Evolutionary conservation across 92 coral and sea anemone genomes (phyloP).

Genomic region (Heteractis magnifica): DNA sequence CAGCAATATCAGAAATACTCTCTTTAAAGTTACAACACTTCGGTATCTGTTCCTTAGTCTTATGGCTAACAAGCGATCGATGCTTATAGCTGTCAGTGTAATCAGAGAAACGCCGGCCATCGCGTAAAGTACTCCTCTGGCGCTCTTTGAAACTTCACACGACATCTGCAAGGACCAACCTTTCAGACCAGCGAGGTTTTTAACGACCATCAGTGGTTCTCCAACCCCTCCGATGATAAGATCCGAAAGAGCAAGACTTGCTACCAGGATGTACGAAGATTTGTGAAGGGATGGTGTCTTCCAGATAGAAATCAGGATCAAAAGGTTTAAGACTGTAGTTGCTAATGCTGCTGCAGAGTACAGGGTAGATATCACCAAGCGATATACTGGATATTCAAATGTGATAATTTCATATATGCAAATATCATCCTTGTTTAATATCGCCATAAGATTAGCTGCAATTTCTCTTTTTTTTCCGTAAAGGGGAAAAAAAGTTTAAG

Average conservation of each 20-base stretch:
- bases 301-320: slow-evolving; percentile 11
- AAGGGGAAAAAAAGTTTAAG: too few relatives aligned
- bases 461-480: neutral
- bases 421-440: neutral
- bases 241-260: slow-evolving; percentile 21
- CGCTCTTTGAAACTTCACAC: neutral
- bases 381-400: neutral
- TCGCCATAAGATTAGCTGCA: too few relatives aligned
- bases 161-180: neutral
- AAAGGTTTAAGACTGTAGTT: neutral
- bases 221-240: slow-evolving; percentile 6
- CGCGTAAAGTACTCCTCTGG: neutral
- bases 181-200: neutral
- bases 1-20: neutral
- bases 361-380: neutral
- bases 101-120: slow-evolving; percentile 7
- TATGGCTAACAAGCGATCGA: neutral
- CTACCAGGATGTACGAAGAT: slow-evolving; percentile 10
- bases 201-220: slow-evolving; percentile 5
- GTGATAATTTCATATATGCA: neutral
- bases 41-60: neutral
- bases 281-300: slow-evolving; percentile 22
- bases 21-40: neutral
- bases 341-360: neutral
- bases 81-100: slow-evolving; percentile 1